phyloP scores from a whole-genome alignment of 2,888 invertebrate species.

The Ichneumoninae sp. region DNA sequence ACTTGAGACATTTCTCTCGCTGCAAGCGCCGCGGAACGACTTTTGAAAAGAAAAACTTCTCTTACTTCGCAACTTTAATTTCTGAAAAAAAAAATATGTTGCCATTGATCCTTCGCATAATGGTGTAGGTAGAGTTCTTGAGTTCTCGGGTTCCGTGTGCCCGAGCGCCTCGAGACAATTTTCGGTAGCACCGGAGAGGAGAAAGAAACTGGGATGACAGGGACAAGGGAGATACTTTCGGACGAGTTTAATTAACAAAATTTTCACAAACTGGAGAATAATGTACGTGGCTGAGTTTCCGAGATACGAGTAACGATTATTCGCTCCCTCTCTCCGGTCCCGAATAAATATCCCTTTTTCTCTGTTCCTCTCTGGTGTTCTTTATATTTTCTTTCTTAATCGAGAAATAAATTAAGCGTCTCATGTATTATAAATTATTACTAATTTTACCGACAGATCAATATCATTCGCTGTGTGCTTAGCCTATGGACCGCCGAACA shows the following conservation, averaged over 20 bases:
- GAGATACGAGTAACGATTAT: conserved; percentile 40
- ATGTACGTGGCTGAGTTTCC: conserved; percentile 43
- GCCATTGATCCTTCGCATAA: conserved; percentile 63
- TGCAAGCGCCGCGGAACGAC: conserved; percentile 22
- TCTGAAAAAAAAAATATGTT: conserved; percentile 50
- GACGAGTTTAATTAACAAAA: conserved; percentile 66
- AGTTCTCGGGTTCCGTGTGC: conserved; percentile 30
- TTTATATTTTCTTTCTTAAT: conserved; percentile 2
- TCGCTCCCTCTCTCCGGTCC: conserved; percentile 7
- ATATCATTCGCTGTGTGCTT: neutral
- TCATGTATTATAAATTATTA: neutral
- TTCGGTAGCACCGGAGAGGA: conserved; percentile 65
- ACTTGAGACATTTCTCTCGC: conserved; percentile 17
- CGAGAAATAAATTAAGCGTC: neutral
- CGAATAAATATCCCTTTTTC: neutral
- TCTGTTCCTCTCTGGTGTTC: neutral
- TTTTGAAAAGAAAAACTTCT: conserved; percentile 39
- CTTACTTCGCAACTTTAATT: conserved; percentile 59
- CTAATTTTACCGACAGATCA: neutral
- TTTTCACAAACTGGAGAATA: conserved; percentile 63
- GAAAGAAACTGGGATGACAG: conserved; percentile 54
- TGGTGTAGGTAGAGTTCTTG: conserved; percentile 40
- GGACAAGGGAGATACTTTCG: conserved; percentile 48
- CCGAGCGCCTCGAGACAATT: conserved; percentile 72
- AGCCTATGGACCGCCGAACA: too few species aligned